Conservation (phyloP, 2,888 invertebrate species). For the Tenthredo mesomela region DNA sequence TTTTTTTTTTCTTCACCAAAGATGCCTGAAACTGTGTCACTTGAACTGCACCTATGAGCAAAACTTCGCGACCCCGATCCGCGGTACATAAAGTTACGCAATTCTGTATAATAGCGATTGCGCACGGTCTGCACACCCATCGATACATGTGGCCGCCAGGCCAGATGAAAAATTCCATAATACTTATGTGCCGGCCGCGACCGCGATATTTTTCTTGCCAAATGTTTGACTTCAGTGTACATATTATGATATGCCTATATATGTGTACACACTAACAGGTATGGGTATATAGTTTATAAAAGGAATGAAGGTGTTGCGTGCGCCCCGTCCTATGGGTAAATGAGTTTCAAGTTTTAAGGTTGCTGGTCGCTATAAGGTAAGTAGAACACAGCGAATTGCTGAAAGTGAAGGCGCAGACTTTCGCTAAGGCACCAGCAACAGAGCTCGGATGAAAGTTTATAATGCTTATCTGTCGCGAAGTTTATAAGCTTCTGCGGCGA, state of each 20-base stretch:
- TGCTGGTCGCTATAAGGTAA: conserved; percentile 35
- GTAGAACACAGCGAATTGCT: conserved; percentile 50
- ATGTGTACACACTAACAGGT: not conserved
- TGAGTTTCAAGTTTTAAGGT: conserved; percentile 35
- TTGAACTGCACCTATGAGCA: conserved; percentile 2
- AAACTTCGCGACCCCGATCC: conserved; percentile 12
- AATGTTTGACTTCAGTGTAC: not conserved
- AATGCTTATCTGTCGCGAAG: conserved; percentile 31
- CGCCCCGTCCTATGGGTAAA: not conserved
- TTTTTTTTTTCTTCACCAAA: not conserved
- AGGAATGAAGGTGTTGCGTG: not conserved
- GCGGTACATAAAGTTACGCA: conserved; percentile 30
- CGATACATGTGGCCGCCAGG: conserved; percentile 18
- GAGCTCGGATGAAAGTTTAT: conserved; percentile 46
- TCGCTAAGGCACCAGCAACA: conserved; percentile 39
- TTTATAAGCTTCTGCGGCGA: conserved; percentile 16
- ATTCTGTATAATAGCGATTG: conserved; percentile 14
- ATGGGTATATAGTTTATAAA: not conserved
- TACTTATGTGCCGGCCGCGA: not conserved
- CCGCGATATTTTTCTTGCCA: conserved; percentile 18
- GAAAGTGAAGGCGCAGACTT: conserved; percentile 51
- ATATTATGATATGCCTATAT: not conserved
- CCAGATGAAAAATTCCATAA: conserved; percentile 21
- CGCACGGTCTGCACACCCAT: conserved; percentile 8
- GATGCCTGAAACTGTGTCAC: not conserved